Evolutionary conservation across 2,888 invertebrate species (phyloP).

Genomic region (Dorcus hopei): DNA sequence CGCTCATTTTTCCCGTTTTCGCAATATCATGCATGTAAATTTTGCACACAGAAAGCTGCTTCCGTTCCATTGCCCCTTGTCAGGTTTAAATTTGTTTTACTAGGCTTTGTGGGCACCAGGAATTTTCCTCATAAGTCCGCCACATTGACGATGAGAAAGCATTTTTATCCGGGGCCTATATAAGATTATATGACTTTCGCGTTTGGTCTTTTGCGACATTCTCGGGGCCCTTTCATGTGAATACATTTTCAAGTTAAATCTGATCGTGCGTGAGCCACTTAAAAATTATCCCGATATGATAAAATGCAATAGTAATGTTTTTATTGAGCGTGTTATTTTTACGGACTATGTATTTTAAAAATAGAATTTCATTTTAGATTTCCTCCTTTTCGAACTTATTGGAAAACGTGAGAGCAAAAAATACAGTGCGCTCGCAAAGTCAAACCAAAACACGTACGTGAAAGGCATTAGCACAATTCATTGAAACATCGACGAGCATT

Average conservation of each 20-base stretch:
- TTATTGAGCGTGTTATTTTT: too few relatives aligned
- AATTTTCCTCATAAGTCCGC: conserved; percentile 30
- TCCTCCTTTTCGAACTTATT: too few relatives aligned
- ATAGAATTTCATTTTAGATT: too few relatives aligned
- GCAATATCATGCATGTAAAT: conserved; percentile 27
- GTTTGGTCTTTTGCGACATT: conserved; percentile 4
- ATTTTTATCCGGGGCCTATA: conserved; percentile 24
- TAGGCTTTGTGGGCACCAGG: conserved; percentile 24
- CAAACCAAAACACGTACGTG: too few relatives aligned
- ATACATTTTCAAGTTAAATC: conserved; percentile 5
- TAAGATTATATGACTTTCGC: conserved; percentile 5
- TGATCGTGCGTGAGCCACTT: too few relatives aligned
- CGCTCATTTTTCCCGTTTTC: not conserved
- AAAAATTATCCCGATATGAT: too few relatives aligned
- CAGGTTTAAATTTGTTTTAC: conserved; percentile 33
- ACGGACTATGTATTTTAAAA: too few relatives aligned
- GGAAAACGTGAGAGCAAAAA: too few relatives aligned
- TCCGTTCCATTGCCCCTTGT: conserved; percentile 33
- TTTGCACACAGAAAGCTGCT: conserved; percentile 24
- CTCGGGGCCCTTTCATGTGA: conserved; percentile 11
- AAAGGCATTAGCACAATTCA: too few relatives aligned
- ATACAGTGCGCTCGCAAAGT: too few relatives aligned
- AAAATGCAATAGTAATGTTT: too few relatives aligned
- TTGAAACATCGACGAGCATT: too few relatives aligned
- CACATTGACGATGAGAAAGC: conserved; percentile 28